Evolutionary conservation across 2,888 invertebrate genomes (phyloP).

Genomic region (Euspilapteryx auroguttella): DNA sequence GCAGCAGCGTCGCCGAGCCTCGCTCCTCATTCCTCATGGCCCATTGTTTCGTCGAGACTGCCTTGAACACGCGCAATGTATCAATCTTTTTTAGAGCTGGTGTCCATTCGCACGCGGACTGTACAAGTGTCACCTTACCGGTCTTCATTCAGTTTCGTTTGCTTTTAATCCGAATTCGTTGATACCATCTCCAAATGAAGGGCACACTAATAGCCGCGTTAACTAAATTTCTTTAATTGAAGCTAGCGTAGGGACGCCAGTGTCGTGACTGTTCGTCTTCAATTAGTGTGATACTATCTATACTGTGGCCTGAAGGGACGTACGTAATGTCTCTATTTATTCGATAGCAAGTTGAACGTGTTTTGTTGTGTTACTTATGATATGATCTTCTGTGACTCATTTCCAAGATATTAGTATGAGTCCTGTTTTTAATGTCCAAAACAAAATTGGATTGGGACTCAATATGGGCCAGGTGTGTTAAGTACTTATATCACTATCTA

Average conservation of each 20-base stretch:
- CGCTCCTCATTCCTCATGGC: constrained; percentile 29
- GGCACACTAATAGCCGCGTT: constrained; percentile 24
- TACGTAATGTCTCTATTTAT: constrained; percentile 31
- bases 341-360: constrained; percentile 1
- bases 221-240: constrained; percentile 39
- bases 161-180: constrained; percentile 17
- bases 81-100: constrained; percentile 30
- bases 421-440: constrained; percentile 32
- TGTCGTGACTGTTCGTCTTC: constrained; percentile 35
- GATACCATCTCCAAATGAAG: too few relatives aligned
- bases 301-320: too few relatives aligned
- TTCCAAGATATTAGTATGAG: too few relatives aligned
- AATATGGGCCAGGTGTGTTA: constrained; percentile 29
- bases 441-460: constrained; percentile 24
- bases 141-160: constrained; percentile 3
- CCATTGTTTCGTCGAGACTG: constrained; percentile 39
- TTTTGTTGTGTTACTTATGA: constrained; percentile 3
- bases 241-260: constrained; percentile 24
- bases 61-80: constrained; percentile 42
- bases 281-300: constrained; percentile 41
- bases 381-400: too few relatives aligned
- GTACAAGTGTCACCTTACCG: constrained; percentile 17
- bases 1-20: constrained; percentile 32
- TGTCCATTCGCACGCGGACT: constrained; percentile 32
- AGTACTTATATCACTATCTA: too few relatives aligned